Evolutionary conservation across 2,113 vertebrate species (phyloP).

Genomic region (Fulmarus glacialis): DNA sequence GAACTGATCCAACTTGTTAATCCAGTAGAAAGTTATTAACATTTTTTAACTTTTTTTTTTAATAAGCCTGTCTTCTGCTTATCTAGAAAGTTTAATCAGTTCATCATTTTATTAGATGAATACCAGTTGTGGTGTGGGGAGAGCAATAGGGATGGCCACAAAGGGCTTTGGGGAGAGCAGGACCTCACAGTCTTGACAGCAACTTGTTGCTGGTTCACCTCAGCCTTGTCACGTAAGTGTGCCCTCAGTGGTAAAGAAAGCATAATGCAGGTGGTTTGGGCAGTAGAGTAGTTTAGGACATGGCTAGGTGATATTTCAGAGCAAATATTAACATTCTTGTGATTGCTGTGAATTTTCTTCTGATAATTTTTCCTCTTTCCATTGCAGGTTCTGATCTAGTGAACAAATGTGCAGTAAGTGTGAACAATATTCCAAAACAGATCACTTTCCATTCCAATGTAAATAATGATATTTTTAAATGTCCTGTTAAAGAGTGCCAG

Average conservation of each 20-base stretch:
- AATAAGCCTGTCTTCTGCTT: neutral
- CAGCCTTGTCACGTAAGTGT: neutral
- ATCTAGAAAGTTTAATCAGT: neutral
- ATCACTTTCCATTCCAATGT: neutral
- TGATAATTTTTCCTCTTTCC: neutral
- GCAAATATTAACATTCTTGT: neutral
- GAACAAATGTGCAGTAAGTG: conserved; percentile 44
- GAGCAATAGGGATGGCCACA: neutral
- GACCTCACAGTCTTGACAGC: neutral
- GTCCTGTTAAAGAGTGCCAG: neutral
- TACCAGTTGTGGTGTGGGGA: neutral
- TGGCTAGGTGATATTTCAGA: neutral
- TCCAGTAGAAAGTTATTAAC: neutral
- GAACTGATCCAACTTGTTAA: neutral
- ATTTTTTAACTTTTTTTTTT: neutral
- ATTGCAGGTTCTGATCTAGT: conserved; percentile 13
- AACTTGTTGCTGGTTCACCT: neutral
- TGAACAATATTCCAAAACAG: neutral
- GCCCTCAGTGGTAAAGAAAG: neutral
- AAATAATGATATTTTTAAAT: neutral
- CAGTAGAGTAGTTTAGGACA: neutral
- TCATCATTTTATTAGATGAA: neutral
- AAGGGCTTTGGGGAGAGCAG: neutral
- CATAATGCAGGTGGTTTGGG: neutral
- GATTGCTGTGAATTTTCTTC: neutral